These are phyloP conservation scores for Gallinago undulata DNA, from an alignment of 2,113 vertebrate species.

Conservation along the genomic window DNA sequence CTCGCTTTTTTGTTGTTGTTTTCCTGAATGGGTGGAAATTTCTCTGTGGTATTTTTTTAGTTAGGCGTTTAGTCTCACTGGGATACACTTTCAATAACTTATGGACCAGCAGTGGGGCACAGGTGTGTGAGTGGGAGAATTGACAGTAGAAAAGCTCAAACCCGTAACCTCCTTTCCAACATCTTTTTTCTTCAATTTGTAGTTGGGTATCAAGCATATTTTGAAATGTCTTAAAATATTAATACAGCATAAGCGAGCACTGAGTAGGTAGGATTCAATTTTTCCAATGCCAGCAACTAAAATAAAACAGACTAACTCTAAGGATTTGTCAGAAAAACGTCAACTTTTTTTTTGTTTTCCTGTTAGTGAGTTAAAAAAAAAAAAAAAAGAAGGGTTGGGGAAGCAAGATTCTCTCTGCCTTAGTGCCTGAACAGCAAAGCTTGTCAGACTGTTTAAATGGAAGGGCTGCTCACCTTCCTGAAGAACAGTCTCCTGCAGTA, in stretches of 20 bases:
- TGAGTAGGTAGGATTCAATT: conserved; percentile 9
- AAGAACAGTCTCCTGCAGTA: neutral
- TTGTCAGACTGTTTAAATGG: neutral
- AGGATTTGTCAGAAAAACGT: conserved; percentile 12
- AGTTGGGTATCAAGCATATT: conserved; percentile 8
- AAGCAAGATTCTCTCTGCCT: neutral
- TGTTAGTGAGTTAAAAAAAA: neutral
- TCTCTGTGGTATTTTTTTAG: neutral
- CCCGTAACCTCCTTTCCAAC: neutral
- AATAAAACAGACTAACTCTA: conserved; percentile 31
- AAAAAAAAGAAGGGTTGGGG: neutral
- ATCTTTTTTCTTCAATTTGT: neutral
- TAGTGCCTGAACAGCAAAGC: neutral
- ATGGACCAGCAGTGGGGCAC: neutral
- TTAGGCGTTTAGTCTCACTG: neutral
- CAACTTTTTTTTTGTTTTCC: conserved; percentile 27
- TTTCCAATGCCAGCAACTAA: neutral
- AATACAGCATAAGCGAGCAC: conserved; percentile 15
- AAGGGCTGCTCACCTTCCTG: neutral
- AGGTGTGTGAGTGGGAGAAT: neutral
- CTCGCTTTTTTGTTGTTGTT: neutral
- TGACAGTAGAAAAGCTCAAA: neutral
- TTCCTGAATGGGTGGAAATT: neutral
- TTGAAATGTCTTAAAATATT: conserved; percentile 49
- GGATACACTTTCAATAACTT: neutral